These are phyloP conservation scores for Loriculus beryllinus DNA, from an alignment of 2,797 vertebrate genomes.

Conservation along the genomic window DNA sequence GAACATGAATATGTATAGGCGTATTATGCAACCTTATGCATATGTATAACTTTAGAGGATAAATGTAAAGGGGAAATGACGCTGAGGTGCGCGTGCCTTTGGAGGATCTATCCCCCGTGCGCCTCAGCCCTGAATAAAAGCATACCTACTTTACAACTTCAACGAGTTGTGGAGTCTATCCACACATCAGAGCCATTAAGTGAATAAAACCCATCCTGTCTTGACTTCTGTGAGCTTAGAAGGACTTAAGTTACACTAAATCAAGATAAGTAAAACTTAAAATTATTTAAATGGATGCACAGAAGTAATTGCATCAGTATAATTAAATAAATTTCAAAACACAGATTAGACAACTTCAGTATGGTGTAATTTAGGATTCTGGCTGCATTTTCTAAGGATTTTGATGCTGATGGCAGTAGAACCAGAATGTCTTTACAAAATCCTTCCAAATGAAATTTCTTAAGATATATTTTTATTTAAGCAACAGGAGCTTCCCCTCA, in stretches of 20 bases:
- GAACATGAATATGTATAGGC: too few species aligned
- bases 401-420: background rate
- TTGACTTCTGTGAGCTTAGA: background rate
- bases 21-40: too few species aligned
- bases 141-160: too few species aligned
- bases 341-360: background rate
- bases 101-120: too few species aligned
- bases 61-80: too few species aligned
- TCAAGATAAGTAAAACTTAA: constrained; percentile 32
- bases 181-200: background rate
- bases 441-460: background rate
- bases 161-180: too few species aligned
- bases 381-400: background rate
- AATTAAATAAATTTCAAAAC: constrained; percentile 20
- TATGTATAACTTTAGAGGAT: too few species aligned
- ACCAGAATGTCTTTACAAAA: background rate
- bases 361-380: background rate
- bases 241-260: background rate
- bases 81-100: too few species aligned
- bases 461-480: background rate
- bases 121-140: too few species aligned
- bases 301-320: background rate
- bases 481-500: background rate
- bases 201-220: constrained; percentile 32
- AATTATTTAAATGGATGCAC: constrained; percentile 3